A percentile compares a stretch with the other conserved stretches of the same genome.
Conservation (phyloP, 2,797 vertebrate genomes). For the Kryptolebias ocellatus region DNA sequence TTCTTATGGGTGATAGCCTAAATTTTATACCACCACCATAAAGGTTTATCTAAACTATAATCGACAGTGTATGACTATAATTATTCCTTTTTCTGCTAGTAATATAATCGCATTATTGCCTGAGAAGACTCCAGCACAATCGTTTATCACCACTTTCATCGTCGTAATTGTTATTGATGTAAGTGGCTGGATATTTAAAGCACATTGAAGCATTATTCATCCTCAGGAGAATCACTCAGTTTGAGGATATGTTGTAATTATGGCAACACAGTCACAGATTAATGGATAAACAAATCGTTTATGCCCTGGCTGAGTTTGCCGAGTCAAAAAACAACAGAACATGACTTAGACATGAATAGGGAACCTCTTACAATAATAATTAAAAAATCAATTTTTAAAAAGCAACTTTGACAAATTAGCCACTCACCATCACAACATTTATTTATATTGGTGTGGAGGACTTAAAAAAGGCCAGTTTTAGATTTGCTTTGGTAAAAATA, state of each 20-base stretch:
- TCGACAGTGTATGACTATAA: slow-evolving; percentile 60
- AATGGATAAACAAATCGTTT: background rate
- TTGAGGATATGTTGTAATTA: slow-evolving; percentile 14
- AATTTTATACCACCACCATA: slow-evolving; percentile 28
- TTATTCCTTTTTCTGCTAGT: slow-evolving; percentile 56
- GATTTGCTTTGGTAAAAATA: no score
- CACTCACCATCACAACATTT: no score
- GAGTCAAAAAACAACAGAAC: background rate
- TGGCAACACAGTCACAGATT: background rate
- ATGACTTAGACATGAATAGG: background rate
- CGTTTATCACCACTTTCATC: slow-evolving; percentile 54
- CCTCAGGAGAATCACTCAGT: slow-evolving; percentile 31
- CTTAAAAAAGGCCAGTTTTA: no score
- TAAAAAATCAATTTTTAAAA: no score
- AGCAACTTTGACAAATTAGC: no score
- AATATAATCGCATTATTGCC: slow-evolving; percentile 56
- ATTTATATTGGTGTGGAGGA: no score
- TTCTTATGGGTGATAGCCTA: slow-evolving; percentile 4
- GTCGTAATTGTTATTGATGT: slow-evolving; percentile 60
- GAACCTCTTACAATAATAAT: background rate
- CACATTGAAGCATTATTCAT: slow-evolving; percentile 20
- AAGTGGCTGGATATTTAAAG: slow-evolving; percentile 64
- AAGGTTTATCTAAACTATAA: slow-evolving; percentile 57
- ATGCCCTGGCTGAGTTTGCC: background rate
- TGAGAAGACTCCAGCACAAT: slow-evolving; percentile 40